Percentiles rank a stretch among this genome's conserved stretches.
These are phyloP conservation scores for Dasyornis broadbenti DNA, from an alignment of 2,113 vertebrate species.

Conservation along the genomic window DNA sequence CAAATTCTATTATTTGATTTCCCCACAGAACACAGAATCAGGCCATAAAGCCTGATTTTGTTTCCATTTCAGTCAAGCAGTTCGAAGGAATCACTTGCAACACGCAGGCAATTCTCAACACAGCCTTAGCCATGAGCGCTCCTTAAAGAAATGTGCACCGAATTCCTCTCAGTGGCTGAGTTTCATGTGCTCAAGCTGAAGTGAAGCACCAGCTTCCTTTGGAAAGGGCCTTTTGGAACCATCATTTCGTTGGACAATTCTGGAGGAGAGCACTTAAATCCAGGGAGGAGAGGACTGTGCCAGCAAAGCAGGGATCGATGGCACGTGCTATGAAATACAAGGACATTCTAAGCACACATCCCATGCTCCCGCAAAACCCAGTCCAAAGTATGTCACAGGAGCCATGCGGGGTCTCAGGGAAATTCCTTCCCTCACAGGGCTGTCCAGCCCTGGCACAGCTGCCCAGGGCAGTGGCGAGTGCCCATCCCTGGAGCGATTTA, in stretches of 20 bases:
- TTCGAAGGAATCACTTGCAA: accelerated
- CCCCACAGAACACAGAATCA: background rate
- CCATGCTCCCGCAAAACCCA: background rate
- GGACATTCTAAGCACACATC: background rate
- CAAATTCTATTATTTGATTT: background rate
- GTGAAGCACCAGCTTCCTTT: background rate
- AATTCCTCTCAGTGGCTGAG: background rate
- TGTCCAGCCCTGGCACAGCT: background rate
- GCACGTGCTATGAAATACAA: accelerated
- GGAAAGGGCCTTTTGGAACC: background rate
- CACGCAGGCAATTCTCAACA: background rate
- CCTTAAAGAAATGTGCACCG: background rate
- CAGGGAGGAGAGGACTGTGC: background rate
- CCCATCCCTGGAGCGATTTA: background rate
- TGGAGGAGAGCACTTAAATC: background rate
- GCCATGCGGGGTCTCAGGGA: background rate
- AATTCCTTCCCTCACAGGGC: background rate
- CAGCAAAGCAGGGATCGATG: background rate
- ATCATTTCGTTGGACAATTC: background rate
- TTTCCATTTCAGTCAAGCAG: accelerated
- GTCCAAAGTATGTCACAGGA: accelerated
- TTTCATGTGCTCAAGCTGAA: accelerated
- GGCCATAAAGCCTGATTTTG: background rate
- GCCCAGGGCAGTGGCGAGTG: background rate
- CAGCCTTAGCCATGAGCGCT: background rate